Evolutionary conservation across 1,140 invertebrate genomes (phyloP).

Genomic region (Megalopta genalis): DNA sequence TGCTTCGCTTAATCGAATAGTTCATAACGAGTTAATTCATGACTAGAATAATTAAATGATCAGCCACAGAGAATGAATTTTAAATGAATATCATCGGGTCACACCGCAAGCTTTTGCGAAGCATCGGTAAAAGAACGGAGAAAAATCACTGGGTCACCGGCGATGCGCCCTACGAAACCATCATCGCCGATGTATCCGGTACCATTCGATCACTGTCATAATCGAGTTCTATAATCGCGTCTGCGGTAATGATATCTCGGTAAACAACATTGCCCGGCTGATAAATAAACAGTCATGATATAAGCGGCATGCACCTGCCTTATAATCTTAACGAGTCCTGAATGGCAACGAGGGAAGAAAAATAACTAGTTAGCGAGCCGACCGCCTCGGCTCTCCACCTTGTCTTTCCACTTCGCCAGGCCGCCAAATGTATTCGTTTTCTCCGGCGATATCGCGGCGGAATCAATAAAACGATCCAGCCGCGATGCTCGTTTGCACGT

Average conservation of each 20-base stretch:
- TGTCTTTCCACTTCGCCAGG: too few species aligned
- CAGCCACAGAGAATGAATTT: too few species aligned
- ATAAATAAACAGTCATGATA: not conserved
- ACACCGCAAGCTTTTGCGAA: too few species aligned
- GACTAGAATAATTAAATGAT: too few species aligned
- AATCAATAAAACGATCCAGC: conserved; percentile 14
- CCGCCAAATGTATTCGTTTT: not conserved
- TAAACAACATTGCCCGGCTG: not conserved
- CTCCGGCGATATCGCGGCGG: not conserved
- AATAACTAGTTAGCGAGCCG: not conserved
- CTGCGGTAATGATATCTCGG: not conserved
- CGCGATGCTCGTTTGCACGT: not conserved
- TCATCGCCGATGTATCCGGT: not conserved
- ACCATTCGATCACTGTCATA: not conserved
- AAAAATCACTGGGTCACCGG: not conserved
- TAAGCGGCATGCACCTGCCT: not conserved
- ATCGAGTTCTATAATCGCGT: not conserved
- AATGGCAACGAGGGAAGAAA: not conserved
- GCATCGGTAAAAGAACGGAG: too few species aligned
- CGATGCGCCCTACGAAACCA: not conserved
- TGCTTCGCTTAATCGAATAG: too few species aligned
- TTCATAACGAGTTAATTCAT: too few species aligned
- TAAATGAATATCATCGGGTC: too few species aligned
- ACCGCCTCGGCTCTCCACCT: not conserved
- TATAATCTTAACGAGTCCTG: not conserved